Percentiles rank a stretch among this genome's conserved stretches.
phyloP scores from a whole-genome alignment of 2,888 invertebrate species.

The Dexiosoma caninum region DNA sequence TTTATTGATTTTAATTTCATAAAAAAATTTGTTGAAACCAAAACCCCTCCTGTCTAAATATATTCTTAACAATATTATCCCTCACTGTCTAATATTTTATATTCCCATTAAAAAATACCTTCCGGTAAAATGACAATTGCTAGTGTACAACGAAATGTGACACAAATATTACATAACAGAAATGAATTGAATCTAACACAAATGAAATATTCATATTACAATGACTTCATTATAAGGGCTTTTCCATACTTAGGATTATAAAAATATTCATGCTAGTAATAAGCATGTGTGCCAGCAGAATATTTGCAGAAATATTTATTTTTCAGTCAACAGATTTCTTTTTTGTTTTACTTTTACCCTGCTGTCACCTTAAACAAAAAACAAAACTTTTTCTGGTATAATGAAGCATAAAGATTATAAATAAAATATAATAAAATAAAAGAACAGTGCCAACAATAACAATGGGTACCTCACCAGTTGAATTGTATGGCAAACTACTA shows the following conservation, averaged over 20 bases:
- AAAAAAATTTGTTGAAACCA: no score
- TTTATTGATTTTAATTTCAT: no score
- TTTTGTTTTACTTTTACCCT: no score
- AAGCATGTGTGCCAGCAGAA: no score
- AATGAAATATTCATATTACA: no score
- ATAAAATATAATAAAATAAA: slow-evolving; percentile 50
- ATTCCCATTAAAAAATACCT: slow-evolving; percentile 17
- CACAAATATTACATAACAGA: slow-evolving; percentile 21
- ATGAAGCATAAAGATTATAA: slow-evolving; percentile 61
- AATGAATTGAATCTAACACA: background rate
- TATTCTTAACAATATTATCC: background rate
- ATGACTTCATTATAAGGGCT: no score
- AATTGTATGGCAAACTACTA: background rate
- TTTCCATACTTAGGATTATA: no score
- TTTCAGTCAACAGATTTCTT: no score
- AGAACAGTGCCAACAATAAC: background rate
- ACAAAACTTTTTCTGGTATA: slow-evolving; percentile 47
- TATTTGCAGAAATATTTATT: no score
- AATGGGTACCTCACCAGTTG: slow-evolving; percentile 36
- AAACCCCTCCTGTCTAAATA: no score
- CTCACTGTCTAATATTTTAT: slow-evolving; percentile 4
- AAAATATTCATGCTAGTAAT: no score
- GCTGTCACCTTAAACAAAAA: background rate
- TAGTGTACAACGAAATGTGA: slow-evolving; percentile 11
- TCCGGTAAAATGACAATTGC: slow-evolving; percentile 53